These are phyloP conservation scores for Nicator chloris DNA, from an alignment of 2,113 vertebrate species.

Conservation along the genomic window DNA sequence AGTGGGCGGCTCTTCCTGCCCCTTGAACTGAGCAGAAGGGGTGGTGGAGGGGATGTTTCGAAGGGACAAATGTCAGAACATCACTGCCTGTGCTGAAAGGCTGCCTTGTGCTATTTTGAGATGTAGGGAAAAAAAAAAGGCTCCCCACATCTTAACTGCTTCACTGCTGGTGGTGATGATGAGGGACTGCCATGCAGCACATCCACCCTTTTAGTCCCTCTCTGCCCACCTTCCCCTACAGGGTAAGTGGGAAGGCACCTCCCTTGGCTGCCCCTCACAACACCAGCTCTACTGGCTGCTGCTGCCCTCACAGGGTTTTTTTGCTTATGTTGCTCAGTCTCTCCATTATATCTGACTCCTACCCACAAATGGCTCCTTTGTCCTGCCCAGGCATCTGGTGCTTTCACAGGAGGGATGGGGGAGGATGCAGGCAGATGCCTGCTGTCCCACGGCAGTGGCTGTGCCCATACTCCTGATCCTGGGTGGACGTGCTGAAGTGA, in stretches of 20 bases:
- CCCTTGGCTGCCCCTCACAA: background rate
- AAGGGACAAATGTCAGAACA: background rate
- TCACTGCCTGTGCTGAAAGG: background rate
- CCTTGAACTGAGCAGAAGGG: background rate
- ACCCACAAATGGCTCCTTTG: background rate
- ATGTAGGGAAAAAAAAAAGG: background rate
- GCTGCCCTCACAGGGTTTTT: background rate
- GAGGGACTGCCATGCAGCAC: background rate
- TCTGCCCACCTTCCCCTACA: background rate
- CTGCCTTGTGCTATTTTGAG: background rate
- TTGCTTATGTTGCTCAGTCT: background rate
- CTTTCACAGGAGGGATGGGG: background rate
- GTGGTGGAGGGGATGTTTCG: background rate
- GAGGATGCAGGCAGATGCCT: background rate
- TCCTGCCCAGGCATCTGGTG: background rate
- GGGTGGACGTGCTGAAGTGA: accelerated
- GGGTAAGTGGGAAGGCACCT: accelerated
- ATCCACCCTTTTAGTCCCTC: background rate
- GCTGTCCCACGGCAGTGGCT: background rate
- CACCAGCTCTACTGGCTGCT: background rate
- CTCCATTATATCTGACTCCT: background rate
- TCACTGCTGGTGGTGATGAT: background rate
- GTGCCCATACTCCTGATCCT: accelerated
- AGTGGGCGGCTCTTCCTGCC: background rate
- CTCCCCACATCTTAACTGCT: background rate